Conservation (phyloP, 2,797 vertebrate genomes). For the Enteromius thamalakanensis region DNA sequence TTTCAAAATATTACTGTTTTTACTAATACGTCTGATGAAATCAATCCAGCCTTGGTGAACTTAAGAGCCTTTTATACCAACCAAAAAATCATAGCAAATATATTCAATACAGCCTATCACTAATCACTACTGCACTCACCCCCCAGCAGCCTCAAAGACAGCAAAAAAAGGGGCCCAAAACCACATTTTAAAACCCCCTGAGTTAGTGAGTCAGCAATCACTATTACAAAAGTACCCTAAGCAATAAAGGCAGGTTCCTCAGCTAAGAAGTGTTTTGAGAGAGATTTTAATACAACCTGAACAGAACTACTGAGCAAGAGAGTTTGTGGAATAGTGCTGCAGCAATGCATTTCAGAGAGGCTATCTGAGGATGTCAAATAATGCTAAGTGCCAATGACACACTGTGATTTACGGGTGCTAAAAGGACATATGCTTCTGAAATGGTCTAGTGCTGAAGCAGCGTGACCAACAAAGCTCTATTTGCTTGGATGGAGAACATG, state of each 20-base stretch:
- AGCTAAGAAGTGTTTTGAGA: background rate
- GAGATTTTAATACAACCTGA: background rate
- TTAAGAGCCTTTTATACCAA: background rate
- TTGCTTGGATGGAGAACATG: conserved; percentile 36
- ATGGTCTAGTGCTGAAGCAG: background rate
- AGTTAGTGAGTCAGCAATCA: background rate
- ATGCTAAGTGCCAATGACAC: conserved; percentile 45
- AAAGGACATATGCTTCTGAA: background rate
- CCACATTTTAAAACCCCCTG: background rate
- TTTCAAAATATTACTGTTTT: background rate
- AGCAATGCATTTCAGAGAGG: conserved; percentile 21
- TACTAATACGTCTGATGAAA: background rate
- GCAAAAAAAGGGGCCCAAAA: background rate
- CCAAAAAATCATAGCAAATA: background rate
- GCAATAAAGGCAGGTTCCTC: background rate
- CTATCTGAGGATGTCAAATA: conserved; percentile 12
- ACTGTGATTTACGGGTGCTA: conserved; percentile 2
- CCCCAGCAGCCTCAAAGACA: background rate
- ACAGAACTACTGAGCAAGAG: background rate
- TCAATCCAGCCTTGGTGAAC: background rate
- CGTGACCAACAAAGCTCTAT: conserved; percentile 22
- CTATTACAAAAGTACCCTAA: background rate
- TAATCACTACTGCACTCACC: background rate
- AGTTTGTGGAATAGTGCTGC: background rate
- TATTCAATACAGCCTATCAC: background rate